Conservation (phyloP, 2,797 vertebrate species). For the Chromis chromis region DNA sequence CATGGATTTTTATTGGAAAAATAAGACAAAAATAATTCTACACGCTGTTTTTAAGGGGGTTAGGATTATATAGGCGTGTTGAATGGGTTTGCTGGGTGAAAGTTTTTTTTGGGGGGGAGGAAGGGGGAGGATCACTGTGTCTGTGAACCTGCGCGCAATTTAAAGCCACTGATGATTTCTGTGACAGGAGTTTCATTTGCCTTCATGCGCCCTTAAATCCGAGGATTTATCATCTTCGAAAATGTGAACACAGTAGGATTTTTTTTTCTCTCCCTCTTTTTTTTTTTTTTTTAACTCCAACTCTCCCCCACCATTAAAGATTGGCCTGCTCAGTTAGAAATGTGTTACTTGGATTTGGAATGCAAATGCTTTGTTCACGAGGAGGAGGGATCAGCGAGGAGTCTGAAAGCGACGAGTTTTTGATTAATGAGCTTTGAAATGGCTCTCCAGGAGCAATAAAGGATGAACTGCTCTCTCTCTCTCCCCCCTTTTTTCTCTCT, state of each 20-base stretch:
- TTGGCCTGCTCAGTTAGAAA: constrained; percentile 84
- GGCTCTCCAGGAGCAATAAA: constrained; percentile 89
- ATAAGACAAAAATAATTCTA: constrained; percentile 17
- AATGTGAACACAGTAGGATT: constrained; percentile 53
- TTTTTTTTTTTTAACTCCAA: background rate
- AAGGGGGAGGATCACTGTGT: constrained; percentile 10
- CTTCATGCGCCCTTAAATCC: constrained; percentile 68
- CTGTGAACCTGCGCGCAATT: constrained; percentile 36
- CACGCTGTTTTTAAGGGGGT: background rate
- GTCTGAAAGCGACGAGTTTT: constrained; percentile 89
- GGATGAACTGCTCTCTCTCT: constrained; percentile 82
- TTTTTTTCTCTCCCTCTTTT: background rate
- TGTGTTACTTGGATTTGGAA: constrained; percentile 89
- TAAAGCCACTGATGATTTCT: constrained; percentile 50
- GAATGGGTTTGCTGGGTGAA: constrained; percentile 19
- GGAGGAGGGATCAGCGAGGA: constrained; percentile 88
- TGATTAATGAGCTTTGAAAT: constrained; percentile 97
- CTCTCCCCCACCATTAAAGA: constrained; percentile 71
- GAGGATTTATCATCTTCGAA: constrained; percentile 65
- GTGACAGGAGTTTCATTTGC: constrained; percentile 57
- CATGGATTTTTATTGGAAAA: constrained; percentile 24
- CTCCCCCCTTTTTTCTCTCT: constrained; percentile 34
- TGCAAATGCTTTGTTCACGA: constrained; percentile 90
- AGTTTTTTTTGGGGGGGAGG: constrained; percentile 24
- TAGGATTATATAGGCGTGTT: background rate